Percentiles rank a stretch among this genome's conserved stretches.
These are phyloP conservation scores for Lucilia sericata DNA, from an alignment of 1,140 invertebrate genomes.

Conservation along the genomic window DNA sequence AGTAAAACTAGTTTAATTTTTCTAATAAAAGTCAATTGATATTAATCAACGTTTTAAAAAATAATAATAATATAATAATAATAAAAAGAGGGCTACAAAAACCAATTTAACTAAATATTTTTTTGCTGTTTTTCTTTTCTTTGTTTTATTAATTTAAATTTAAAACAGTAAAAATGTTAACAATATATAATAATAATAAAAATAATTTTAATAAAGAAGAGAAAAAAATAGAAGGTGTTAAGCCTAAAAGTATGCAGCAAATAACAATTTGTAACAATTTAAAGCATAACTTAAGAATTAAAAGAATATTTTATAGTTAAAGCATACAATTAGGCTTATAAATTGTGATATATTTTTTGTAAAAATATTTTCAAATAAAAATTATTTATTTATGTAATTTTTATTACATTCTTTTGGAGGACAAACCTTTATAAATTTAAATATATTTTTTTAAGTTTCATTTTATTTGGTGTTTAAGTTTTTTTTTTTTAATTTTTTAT, in stretches of 20 bases:
- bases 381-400: not conserved
- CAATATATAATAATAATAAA: not conserved
- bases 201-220: not conserved
- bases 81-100: not conserved
- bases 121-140: not conserved
- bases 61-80: not conserved
- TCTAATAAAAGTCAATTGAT: constrained; percentile 21
- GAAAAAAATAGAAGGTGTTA: not conserved
- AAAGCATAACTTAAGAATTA: not conserved
- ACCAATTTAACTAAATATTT: constrained; percentile 24
- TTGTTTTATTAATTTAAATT: not conserved
- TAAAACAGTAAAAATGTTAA: not conserved
- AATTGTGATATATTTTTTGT: not conserved
- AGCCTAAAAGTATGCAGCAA: not conserved
- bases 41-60: constrained; percentile 8
- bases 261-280: constrained; percentile 16
- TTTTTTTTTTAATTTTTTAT: not conserved
- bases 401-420: not conserved
- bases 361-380: not conserved
- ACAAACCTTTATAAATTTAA: not conserved
- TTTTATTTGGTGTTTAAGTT: not conserved
- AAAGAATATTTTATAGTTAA: not conserved
- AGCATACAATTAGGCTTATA: not conserved
- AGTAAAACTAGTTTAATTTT: constrained; percentile 3
- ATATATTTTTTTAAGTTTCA: not conserved